Evolutionary conservation across 2,888 invertebrate species (phyloP), one percentile per base, ranked within the genome.

Genomic region (Scrobipalpa atriplicella): DNA sequence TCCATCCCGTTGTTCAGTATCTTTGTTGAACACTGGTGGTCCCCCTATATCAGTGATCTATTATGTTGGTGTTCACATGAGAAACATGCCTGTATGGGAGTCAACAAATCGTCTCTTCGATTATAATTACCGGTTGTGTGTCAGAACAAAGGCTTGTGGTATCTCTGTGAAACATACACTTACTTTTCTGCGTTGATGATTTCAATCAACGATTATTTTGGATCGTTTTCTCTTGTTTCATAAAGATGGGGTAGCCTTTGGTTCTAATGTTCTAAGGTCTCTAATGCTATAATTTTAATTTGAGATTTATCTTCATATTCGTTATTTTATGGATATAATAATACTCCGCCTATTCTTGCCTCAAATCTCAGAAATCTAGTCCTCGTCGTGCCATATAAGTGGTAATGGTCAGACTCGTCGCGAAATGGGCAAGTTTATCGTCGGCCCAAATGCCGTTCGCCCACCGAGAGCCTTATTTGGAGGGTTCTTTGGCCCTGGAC

Each of bases 381-480:
- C 71, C 77, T 78, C 70, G 84, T 85, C 71, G 85, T 78, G 69
- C 90, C 87, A 83, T 73, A 85, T 78, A 69, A 73, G 72, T 76
- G 76, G 73, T 82, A 86, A 86, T 84, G 81, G 76, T 83, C 82
- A 78, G 83, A 83, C 80, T 76, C 75, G 77, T 81, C 74, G 79
- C 79, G 73, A 82, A 83, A 82, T 81, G 66, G 74, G 83, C 80
- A 81, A 80, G 77, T 80, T 78, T 73, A 76, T 76, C 77, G 75
- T 77, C 73, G 76, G 73, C 80, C 82, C 78, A 85, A 88, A 89
- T 89, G 87, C 81, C 75, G 86, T 83, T 87, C 92, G 84, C 92
- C 92, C 87, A 92, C 92, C 63, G 69, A 71, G 64, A 70, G 70
- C 90, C 87, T 77, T 87, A 84, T 87, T 76, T 71, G 79, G 80